These are phyloP conservation scores for Spicauda simplicius DNA, from an alignment of 2,888 invertebrate species.

Conservation along the genomic window DNA sequence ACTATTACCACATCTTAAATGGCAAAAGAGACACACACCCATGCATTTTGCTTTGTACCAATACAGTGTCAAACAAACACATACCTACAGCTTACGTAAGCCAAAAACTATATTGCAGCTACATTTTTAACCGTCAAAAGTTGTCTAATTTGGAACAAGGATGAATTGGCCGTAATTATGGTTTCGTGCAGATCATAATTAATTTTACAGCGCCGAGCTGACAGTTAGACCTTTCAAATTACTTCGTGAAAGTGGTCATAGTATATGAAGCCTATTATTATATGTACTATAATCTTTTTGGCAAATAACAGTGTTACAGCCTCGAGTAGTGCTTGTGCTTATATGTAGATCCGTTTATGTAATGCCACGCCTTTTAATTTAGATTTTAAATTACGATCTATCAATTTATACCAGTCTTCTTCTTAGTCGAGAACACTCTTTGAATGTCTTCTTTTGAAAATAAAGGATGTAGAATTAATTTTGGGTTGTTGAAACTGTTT, in stretches of 20 bases:
- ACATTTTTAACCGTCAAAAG: conserved; percentile 2
- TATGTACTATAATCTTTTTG: conserved; percentile 7
- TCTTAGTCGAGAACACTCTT: too few species aligned
- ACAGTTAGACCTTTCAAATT: conserved; percentile 3
- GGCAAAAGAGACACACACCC: not conserved
- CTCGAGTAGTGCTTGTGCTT: not conserved
- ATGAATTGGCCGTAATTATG: conserved; percentile 22
- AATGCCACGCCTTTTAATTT: too few species aligned
- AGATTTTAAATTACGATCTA: too few species aligned
- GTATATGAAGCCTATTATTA: conserved; percentile 17
- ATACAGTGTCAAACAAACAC: not conserved
- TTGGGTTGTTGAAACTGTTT: too few species aligned
- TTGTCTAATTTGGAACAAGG: conserved; percentile 4
- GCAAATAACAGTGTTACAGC: conserved; percentile 11
- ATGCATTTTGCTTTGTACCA: not conserved
- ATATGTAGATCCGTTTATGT: too few species aligned
- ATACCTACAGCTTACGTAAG: not conserved
- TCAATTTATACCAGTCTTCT: too few species aligned
- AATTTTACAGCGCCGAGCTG: not conserved
- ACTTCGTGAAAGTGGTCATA: conserved; percentile 9
- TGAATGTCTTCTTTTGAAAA: too few species aligned
- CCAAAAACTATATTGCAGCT: not conserved
- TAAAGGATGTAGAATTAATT: too few species aligned
- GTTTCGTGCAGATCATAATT: conserved; percentile 17
- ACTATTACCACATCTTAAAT: too few species aligned